These are phyloP conservation scores for Venusia cambrica DNA, from an alignment of 2,888 invertebrate species.

Conservation along the genomic window DNA sequence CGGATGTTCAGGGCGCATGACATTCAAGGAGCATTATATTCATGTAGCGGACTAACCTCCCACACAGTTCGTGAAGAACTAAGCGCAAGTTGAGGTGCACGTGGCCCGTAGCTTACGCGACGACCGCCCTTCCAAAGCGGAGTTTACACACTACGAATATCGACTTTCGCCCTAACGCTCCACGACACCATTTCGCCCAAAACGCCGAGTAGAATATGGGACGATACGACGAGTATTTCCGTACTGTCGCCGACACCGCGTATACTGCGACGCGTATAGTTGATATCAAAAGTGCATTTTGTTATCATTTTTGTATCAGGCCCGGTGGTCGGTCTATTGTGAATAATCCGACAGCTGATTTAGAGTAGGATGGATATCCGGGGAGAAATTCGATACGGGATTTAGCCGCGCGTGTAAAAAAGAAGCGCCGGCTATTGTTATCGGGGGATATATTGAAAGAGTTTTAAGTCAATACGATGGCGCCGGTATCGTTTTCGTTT, in stretches of 20 bases:
- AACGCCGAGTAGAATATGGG: conserved; percentile 68
- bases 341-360: conserved; percentile 37
- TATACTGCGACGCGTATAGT: conserved; percentile 52
- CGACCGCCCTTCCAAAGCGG: conserved; percentile 75
- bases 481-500: conserved; percentile 59
- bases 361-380: conserved; percentile 46
- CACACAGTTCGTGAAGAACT: conserved; percentile 80
- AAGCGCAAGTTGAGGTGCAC: conserved; percentile 77
- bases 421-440: conserved; percentile 57
- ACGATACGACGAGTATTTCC: conserved; percentile 73
- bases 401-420: conserved; percentile 50
- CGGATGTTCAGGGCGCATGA: conserved; percentile 66
- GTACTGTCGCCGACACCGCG: conserved; percentile 53
- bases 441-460: conserved; percentile 66
- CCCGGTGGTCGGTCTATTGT: conserved; percentile 37
- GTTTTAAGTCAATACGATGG: conserved; percentile 52
- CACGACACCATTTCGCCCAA: conserved; percentile 63
- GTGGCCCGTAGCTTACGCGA: conserved; percentile 76
- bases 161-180: conserved; percentile 63
- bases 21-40: conserved; percentile 66
- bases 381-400: conserved; percentile 55
- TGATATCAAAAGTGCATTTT: conserved; percentile 66
- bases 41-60: conserved; percentile 78
- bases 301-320: conserved; percentile 33
- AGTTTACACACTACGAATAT: conserved; percentile 60